phyloP scores from a whole-genome alignment of 2,888 invertebrate genomes.

The Andrena marginata region DNA sequence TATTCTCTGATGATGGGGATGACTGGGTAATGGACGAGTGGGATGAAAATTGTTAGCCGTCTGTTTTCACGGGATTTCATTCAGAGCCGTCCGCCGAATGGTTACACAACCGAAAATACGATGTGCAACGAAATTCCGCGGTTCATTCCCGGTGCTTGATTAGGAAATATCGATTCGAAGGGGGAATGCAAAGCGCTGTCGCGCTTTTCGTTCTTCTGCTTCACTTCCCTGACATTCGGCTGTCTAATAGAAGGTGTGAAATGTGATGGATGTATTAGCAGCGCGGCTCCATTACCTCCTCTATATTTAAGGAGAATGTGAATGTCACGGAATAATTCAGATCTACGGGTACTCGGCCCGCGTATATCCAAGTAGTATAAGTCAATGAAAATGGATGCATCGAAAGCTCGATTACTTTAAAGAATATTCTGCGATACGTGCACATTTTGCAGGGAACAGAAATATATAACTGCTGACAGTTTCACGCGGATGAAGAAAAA shows the following conservation, averaged over 20 bases:
- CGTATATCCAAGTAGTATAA: not conserved
- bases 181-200: slow-evolving; percentile 19
- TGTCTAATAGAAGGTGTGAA: not conserved
- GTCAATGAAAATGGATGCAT: not conserved
- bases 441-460: too few relatives aligned
- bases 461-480: too few relatives aligned
- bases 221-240: not conserved
- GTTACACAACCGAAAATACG: not conserved
- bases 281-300: not conserved
- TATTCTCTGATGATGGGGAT: not conserved
- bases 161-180: slow-evolving; percentile 4
- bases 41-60: slow-evolving; percentile 7
- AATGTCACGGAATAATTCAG: not conserved
- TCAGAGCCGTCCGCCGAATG: not conserved
- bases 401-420: too few relatives aligned
- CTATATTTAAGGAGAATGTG: slow-evolving; percentile 1
- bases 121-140: slow-evolving; percentile 11
- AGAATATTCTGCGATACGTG: too few relatives aligned
- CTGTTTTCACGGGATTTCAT: not conserved
- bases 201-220: slow-evolving; percentile 20
- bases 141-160: slow-evolving; percentile 10
- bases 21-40: not conserved
- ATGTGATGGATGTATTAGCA: not conserved
- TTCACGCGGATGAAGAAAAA: too few relatives aligned
- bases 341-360: too few relatives aligned